Base-by-base conservation (phyloP, 2,113 vertebrate genomes). In the Pholis gunnellus region DNA sequence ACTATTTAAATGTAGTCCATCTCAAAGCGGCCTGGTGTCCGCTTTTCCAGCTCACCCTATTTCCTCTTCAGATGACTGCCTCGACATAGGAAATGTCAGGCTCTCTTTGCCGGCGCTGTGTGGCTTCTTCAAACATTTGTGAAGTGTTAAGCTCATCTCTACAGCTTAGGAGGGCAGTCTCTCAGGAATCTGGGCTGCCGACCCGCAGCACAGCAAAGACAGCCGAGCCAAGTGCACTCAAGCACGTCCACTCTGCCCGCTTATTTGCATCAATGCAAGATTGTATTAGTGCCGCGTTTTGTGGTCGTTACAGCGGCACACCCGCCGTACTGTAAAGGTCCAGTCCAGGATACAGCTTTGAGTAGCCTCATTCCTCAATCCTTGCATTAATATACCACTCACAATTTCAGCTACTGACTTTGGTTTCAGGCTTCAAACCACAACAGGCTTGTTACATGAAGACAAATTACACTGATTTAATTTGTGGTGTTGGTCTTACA, bases 111-210 rank as follows among this genome's bases (percentile, higher is more conserved):
- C 69, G 67, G 81, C 20, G 18, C 88, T 88, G 84, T 90, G 91
- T 88, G 88, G 83, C 90, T 94, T 92, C 91, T 87, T 93, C 89
- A 94, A 92, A 93, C 89, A 91, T 93, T 91, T 93, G 89, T 94
- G 80, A 91, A 92, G 87, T 92, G 88, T 93, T 94, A 90, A 92
- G 88, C 89, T 91, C 89, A 89, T 93, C 92, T 86, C 89, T 63
- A 40, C 78, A 90, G 90, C 89, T 93, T 92, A 92, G 87, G 85
- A 78, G 88, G 83, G 69, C 89, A 71, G 73, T 88, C 92, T 93
- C 91, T 78, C 36, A 84, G 92, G 91, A 90, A 79, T 89, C 82
- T 64, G 66, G 77, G 76, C 88, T 83, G 85, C 85, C 86, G 90
- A 92, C 90, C 91, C 82, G 25, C 87, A 88, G 84, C 88, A 81